Evolutionary conservation across 2,888 invertebrate species (phyloP).

Genomic region (Neoscelio sp.): DNA sequence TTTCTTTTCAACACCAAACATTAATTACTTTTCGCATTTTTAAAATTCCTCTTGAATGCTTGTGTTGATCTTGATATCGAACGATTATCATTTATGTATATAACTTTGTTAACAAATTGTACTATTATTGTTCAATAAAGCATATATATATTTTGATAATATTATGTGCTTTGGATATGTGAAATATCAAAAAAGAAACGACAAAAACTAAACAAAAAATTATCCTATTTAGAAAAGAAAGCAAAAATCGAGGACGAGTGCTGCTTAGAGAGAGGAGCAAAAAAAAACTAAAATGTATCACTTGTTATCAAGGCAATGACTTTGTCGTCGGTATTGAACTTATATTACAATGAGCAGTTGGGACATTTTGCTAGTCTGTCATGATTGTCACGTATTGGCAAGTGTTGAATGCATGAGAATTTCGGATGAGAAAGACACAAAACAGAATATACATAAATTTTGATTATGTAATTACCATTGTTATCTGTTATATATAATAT

Average conservation of each 20-base stretch:
- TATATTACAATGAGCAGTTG: constrained; percentile 52
- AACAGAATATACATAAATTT: constrained; percentile 31
- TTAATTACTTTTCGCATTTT: too few relatives aligned
- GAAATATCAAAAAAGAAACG: constrained; percentile 34
- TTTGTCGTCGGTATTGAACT: constrained; percentile 27
- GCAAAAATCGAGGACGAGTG: too few relatives aligned
- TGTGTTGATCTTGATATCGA: constrained; percentile 50
- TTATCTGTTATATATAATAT: constrained; percentile 48
- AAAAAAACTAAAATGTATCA: constrained; percentile 11
- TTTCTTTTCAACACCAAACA: not conserved
- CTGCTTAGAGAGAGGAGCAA: not conserved
- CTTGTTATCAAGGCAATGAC: constrained; percentile 47
- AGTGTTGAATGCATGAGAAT: constrained; percentile 13
- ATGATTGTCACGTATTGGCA: constrained; percentile 39
- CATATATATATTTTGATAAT: constrained; percentile 64
- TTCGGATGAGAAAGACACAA: constrained; percentile 16
- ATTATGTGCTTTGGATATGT: constrained; percentile 54
- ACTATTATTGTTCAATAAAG: constrained; percentile 62
- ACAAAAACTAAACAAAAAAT: not conserved
- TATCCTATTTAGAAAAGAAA: not conserved
- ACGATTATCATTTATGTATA: constrained; percentile 59
- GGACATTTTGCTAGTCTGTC: constrained; percentile 69
- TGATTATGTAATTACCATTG: constrained; percentile 45
- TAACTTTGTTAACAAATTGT: constrained; percentile 65
- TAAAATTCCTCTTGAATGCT: not conserved